These are phyloP conservation scores for Buceros bicornis DNA, from an alignment of 2,797 vertebrate genomes.

Conservation along the genomic window DNA sequence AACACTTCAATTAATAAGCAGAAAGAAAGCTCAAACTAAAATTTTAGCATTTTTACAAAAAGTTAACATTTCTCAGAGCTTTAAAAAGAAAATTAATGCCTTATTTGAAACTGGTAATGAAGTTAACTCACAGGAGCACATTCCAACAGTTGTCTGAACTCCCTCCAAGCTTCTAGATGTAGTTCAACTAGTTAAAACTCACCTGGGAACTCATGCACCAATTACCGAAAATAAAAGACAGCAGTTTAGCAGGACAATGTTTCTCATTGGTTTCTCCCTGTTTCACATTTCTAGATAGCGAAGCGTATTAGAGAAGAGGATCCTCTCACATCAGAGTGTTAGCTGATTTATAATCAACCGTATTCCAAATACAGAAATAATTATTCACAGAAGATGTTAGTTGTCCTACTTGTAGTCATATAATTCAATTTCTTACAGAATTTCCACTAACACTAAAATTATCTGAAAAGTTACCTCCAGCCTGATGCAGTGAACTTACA, in stretches of 20 bases:
- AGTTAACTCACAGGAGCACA: neutral
- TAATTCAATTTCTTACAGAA: neutral
- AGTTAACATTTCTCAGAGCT: neutral
- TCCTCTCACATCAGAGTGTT: neutral
- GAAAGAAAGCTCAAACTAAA: neutral
- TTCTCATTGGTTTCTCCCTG: neutral
- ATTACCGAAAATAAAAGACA: neutral
- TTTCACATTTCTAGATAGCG: neutral
- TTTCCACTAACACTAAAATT: neutral
- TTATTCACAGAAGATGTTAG: neutral
- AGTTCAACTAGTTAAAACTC: neutral
- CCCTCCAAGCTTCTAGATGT: neutral
- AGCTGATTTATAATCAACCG: neutral
- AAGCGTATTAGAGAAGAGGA: neutral
- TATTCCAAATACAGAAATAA: neutral
- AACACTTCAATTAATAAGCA: constrained; percentile 48
- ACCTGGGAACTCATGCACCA: neutral
- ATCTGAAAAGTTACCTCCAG: neutral
- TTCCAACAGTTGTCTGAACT: neutral
- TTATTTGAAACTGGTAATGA: neutral
- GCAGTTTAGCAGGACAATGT: neutral
- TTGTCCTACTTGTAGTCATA: neutral
- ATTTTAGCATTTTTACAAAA: neutral
- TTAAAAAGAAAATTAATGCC: neutral
- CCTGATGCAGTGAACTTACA: neutral